Base-by-base conservation (phyloP, 2,797 vertebrate genomes). In the Synanceia verrucosa region DNA sequence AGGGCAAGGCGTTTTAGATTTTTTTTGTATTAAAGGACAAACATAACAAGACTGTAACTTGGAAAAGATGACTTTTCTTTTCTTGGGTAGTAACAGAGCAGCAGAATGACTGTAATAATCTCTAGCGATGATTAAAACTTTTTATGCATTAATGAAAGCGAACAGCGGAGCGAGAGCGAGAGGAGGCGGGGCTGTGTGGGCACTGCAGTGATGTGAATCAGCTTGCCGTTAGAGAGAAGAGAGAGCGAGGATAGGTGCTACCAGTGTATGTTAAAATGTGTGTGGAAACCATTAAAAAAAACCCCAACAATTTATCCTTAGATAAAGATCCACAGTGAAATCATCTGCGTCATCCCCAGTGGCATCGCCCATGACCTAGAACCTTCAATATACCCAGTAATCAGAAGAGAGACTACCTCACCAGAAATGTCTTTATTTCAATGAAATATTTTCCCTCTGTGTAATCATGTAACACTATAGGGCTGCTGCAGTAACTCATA, bases 401-500 rank as follows among this genome's bases (percentile, higher is more conserved):
- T 65, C 12, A 65, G 18, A 73, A 9, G 28, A 58, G 21, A 33
- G n/a, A 3, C 8, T 31, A 23, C 29, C 51, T 56, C 31, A 29
- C 37, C 21, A 33, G 8, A 55, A 43, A 48, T 29, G 21, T n/a
- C 19, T 31, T 23, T 23, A 63, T 50, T 47, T 65, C 1, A 47
- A 28, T 28, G 13, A 59, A 58, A 55, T 26, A n/a, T 41, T 31
- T 55, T 69, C 51, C 29, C 31, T 51, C 7, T 19, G 4, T 63
- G 75, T 19, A 70, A 68, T 68, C 12, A 0, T 36, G 26, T 23
- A 44, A 34, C 4, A 2, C 52, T 52, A 34, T 47, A 19, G 19
- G 21, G 64, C 48, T 73, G 63, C 48, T 64, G 53, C 68, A 65
- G 53, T 58, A 63, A 73, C 19, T 66, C 67, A 65, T 31, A 51